phyloP scores from a whole-genome alignment of 2,888 invertebrate genomes.

The Neoscelio sp. region DNA sequence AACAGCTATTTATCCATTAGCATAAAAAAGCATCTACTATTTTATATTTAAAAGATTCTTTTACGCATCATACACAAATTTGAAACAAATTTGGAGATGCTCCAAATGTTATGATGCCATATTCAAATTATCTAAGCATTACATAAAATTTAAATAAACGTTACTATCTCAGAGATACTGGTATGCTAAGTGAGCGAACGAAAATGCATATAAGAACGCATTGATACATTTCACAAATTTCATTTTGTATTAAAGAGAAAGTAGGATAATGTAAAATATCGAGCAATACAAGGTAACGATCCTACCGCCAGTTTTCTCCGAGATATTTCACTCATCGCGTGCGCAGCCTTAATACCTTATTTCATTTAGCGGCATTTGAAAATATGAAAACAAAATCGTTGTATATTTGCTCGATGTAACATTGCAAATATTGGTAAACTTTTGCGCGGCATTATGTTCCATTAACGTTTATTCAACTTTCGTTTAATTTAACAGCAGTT shows the following conservation, averaged over 20 bases:
- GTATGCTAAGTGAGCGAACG: conserved; percentile 22
- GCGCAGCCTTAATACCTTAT: conserved; percentile 40
- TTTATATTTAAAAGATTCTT: too few species aligned
- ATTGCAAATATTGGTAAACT: conserved; percentile 6
- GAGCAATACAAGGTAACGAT: conserved; percentile 50
- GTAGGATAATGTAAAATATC: conserved; percentile 56
- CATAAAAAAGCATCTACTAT: too few species aligned
- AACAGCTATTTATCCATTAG: too few species aligned
- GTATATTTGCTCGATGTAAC: not conserved
- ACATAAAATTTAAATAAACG: conserved; percentile 22
- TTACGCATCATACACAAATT: too few species aligned
- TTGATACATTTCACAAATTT: conserved; percentile 53
- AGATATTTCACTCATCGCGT: conserved; percentile 49
- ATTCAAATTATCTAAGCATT: not conserved
- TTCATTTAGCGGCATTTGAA: conserved; percentile 38
- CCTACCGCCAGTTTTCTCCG: conserved; percentile 22
- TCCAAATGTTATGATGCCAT: too few species aligned
- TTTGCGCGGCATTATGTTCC: not conserved
- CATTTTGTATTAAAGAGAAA: conserved; percentile 60
- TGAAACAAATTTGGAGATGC: too few species aligned
- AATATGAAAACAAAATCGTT: conserved; percentile 33
- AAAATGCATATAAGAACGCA: conserved; percentile 27
- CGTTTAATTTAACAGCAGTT: not conserved
- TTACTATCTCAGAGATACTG: too few species aligned
- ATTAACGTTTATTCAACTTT: conserved; percentile 5